Evolutionary conservation across 2,113 vertebrate genomes (phyloP).

Genomic region (Phalacrocorax brasilianus): DNA sequence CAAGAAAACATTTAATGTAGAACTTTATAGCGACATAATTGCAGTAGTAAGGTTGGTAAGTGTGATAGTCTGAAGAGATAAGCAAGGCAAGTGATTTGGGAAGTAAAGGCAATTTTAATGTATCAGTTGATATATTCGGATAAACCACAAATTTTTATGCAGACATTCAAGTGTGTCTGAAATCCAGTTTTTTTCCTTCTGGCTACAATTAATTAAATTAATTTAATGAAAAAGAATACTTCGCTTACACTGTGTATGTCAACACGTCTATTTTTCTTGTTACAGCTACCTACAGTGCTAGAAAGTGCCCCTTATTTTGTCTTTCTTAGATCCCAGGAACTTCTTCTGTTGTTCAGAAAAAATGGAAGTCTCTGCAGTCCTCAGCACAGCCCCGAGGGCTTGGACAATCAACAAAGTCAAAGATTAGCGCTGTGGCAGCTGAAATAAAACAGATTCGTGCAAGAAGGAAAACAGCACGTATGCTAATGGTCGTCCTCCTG

Average conservation of each 20-base stretch:
- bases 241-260: not conserved
- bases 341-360: slow-evolving; percentile 88
- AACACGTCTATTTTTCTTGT: not conserved
- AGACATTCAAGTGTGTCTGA: not conserved
- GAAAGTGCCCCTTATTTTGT: not conserved
- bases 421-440: slow-evolving; percentile 84
- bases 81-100: not conserved
- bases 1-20: not conserved
- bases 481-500: slow-evolving; percentile 95
- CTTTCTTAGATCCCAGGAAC: slow-evolving; percentile 89
- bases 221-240: not conserved
- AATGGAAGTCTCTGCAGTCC: slow-evolving; percentile 86
- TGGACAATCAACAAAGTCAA: slow-evolving; percentile 79
- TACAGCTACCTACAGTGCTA: not conserved
- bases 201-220: not conserved
- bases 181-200: not conserved
- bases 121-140: not conserved
- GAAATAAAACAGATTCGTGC: slow-evolving; percentile 94
- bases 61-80: not conserved
- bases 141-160: not conserved
- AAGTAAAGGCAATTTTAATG: not conserved
- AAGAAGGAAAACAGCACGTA: slow-evolving; percentile 91
- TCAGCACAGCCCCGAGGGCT: slow-evolving; percentile 67
- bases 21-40: not conserved
- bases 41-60: not conserved